Percentiles rank a stretch among this genome's conserved stretches.
These are phyloP conservation scores for Ochlodes sylvanus DNA, from an alignment of 2,888 invertebrate species.

Conservation along the genomic window DNA sequence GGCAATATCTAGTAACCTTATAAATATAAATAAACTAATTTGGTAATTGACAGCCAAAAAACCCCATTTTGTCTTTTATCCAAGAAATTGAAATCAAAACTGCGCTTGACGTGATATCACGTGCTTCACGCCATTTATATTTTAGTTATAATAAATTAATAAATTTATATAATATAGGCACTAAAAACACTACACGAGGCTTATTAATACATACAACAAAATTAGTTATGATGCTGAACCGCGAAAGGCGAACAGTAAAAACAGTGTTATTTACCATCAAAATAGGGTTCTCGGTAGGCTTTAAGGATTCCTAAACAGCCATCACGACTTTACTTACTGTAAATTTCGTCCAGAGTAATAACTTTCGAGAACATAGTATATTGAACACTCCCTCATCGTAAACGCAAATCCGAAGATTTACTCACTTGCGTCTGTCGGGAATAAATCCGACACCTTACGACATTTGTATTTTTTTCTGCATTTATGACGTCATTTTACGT, in stretches of 20 bases:
- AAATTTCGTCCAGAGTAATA: slow-evolving; percentile 32
- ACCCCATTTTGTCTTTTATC: too few relatives aligned
- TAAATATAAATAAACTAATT: too few relatives aligned
- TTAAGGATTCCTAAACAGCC: background rate
- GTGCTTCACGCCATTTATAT: too few relatives aligned
- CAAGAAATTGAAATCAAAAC: too few relatives aligned
- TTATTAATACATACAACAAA: too few relatives aligned
- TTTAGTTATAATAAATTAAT: too few relatives aligned
- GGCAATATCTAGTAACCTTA: too few relatives aligned
- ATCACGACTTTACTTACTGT: background rate
- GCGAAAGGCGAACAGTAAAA: background rate
- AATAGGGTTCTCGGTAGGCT: background rate
- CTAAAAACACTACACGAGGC: too few relatives aligned
- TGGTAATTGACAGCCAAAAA: too few relatives aligned
- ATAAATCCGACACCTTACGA: slow-evolving; percentile 50
- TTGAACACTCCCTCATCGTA: slow-evolving; percentile 48
- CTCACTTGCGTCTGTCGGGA: slow-evolving; percentile 47
- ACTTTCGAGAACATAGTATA: slow-evolving; percentile 41
- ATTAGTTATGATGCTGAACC: too few relatives aligned
- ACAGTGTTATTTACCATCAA: background rate
- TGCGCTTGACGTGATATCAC: too few relatives aligned
- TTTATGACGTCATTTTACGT: slow-evolving; percentile 42
- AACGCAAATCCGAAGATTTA: slow-evolving; percentile 50
- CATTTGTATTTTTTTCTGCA: slow-evolving; percentile 33
- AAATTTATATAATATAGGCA: too few relatives aligned